Percentiles rank a stretch among this genome's conserved stretches.
Evolutionary conservation across 2,113 vertebrate species (phyloP).

Genomic region (Dipodomys merriami): DNA sequence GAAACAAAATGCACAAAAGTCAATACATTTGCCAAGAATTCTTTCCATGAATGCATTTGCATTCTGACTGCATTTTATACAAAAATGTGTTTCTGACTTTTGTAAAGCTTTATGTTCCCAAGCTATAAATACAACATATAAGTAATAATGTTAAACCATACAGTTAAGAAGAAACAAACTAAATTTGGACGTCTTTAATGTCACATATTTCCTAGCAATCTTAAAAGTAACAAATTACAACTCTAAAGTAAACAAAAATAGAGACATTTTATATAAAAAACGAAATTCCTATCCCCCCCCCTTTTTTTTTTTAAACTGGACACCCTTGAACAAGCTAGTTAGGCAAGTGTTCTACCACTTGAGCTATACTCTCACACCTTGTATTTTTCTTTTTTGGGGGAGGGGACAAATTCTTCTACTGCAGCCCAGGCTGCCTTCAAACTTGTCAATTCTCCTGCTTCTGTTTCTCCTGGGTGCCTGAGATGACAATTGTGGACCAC

Average conservation of each 20-base stretch:
- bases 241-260: not conserved
- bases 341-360: no score
- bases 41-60: slow-evolving; percentile 56
- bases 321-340: no score
- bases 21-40: slow-evolving; percentile 62
- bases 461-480: no score
- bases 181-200: slow-evolving; percentile 38
- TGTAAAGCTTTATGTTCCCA: slow-evolving; percentile 37
- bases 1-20: not conserved
- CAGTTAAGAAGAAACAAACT: slow-evolving; percentile 34
- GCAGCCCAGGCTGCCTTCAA: no score
- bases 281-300: no score
- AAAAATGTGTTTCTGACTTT: slow-evolving; percentile 63
- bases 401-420: no score
- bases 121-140: slow-evolving; percentile 51
- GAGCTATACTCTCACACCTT: no score
- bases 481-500: no score
- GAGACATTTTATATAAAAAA: slow-evolving; percentile 15
- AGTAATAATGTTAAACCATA: slow-evolving; percentile 64
- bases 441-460: no score
- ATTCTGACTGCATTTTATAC: slow-evolving; percentile 59
- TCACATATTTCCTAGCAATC: slow-evolving; percentile 46
- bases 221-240: slow-evolving; percentile 27
- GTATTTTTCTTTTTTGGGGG: no score
- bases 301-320: no score